Conservation (phyloP, 2,888 invertebrate genomes). For the Cerastis leucographa region DNA sequence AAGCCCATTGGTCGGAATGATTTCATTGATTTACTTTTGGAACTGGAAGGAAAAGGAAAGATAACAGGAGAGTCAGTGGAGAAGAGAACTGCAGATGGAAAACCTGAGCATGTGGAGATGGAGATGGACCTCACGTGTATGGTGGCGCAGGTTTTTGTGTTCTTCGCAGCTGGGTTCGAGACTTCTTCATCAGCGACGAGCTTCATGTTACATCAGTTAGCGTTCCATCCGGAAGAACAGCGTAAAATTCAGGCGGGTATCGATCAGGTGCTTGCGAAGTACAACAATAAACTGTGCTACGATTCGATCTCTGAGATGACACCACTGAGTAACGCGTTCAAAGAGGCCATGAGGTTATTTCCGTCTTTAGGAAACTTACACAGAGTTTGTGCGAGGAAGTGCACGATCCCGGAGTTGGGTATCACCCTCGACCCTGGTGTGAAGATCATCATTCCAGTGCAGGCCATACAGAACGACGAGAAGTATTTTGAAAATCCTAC, state of each 20-base stretch:
- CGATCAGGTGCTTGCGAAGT: constrained; percentile 75
- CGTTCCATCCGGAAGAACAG: constrained; percentile 82
- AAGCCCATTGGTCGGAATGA: constrained; percentile 78
- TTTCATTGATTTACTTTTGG: constrained; percentile 78
- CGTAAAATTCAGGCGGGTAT: constrained; percentile 80
- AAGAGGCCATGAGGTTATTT: constrained; percentile 79
- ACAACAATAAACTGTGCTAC: constrained; percentile 79
- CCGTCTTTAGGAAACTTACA: constrained; percentile 77
- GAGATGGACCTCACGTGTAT: constrained; percentile 74
- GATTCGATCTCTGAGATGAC: constrained; percentile 79
- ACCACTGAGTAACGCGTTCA: constrained; percentile 75
- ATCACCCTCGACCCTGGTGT: constrained; percentile 80
- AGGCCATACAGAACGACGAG: constrained; percentile 80
- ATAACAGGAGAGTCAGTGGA: constrained; percentile 80
- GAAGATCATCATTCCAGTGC: constrained; percentile 77
- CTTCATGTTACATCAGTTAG: constrained; percentile 81
- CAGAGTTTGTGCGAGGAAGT: constrained; percentile 74
- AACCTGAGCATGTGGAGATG: constrained; percentile 72
- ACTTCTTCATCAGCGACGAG: constrained; percentile 85
- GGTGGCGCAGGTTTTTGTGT: constrained; percentile 80
- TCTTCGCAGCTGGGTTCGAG: constrained; percentile 87
- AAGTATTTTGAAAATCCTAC: constrained; percentile 79
- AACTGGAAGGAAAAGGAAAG: constrained; percentile 75
- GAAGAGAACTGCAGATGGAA: constrained; percentile 73
- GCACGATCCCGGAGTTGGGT: constrained; percentile 73